These are phyloP conservation scores for Alauda arvensis DNA, from an alignment of 2,797 vertebrate species.

Conservation along the genomic window DNA sequence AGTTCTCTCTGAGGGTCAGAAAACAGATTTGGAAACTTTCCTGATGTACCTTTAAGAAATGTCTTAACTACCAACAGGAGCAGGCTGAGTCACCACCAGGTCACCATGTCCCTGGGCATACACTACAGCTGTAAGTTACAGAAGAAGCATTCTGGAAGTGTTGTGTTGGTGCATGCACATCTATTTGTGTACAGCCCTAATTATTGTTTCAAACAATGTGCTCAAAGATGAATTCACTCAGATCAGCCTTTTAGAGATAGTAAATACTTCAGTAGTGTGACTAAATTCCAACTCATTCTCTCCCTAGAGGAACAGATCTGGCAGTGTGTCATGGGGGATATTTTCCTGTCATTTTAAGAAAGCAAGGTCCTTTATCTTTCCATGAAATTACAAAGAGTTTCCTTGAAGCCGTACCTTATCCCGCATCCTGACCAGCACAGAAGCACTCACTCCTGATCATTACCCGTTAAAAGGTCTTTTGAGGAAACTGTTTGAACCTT, in stretches of 20 bases:
- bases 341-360: conserved; percentile 55
- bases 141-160: not conserved
- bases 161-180: not conserved
- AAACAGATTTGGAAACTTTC: conserved; percentile 32
- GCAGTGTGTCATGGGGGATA: conserved; percentile 11
- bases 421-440: not conserved
- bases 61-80: not conserved
- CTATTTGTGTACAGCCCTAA: not conserved
- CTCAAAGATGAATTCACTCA: not conserved
- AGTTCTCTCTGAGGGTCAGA: not conserved
- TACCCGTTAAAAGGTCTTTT: not conserved
- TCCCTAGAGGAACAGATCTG: conserved; percentile 30
- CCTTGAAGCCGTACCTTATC: conserved; percentile 25
- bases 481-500: conserved; percentile 17
- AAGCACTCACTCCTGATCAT: conserved; percentile 8
- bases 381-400: conserved; percentile 35
- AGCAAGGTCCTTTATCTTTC: conserved; percentile 27
- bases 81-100: not conserved
- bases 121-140: not conserved
- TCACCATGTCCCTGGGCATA: not conserved
- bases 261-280: not conserved
- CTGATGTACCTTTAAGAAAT: conserved; percentile 11
- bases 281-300: conserved; percentile 30
- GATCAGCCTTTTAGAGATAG: not conserved
- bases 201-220: not conserved